Evolutionary conservation across 2,797 vertebrate genomes (phyloP).

Genomic region (Notamacropus eugenii): DNA sequence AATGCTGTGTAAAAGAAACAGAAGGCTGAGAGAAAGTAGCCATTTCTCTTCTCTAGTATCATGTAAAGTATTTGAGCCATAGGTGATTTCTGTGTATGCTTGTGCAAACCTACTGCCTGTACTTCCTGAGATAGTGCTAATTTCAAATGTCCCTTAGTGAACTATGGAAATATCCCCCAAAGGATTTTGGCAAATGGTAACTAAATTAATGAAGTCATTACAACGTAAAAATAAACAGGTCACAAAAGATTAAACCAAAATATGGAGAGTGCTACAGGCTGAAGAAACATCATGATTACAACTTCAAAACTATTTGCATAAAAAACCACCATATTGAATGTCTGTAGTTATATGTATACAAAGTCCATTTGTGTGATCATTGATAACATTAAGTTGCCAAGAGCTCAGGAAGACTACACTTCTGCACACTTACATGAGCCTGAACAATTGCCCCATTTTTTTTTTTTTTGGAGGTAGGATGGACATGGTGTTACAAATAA

Average conservation of each 20-base stretch:
- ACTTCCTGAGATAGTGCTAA: not conserved
- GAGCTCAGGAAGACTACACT: not conserved
- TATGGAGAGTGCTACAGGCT: not conserved
- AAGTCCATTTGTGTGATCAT: not conserved
- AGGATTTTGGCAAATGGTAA: not conserved
- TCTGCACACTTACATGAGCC: not conserved
- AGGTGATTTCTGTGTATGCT: not conserved
- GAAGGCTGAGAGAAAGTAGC: slow-evolving; percentile 51
- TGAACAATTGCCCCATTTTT: not conserved
- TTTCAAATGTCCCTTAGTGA: not conserved
- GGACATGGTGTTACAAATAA: not conserved
- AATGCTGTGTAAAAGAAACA: not conserved
- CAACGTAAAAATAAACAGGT: not conserved
- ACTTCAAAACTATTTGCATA: not conserved
- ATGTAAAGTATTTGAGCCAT: not conserved
- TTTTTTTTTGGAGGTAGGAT: not conserved
- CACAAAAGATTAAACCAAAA: not conserved
- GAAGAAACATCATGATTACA: not conserved
- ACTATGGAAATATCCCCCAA: not conserved
- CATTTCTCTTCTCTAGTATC: slow-evolving; percentile 8
- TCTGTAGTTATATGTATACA: not conserved
- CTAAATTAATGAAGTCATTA: not conserved
- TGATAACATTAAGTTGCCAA: not conserved
- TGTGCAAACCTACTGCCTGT: not conserved
- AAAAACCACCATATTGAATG: not conserved